Base-by-base conservation (phyloP, 2,888 invertebrate species). In the Drosophila borborema region DNA sequence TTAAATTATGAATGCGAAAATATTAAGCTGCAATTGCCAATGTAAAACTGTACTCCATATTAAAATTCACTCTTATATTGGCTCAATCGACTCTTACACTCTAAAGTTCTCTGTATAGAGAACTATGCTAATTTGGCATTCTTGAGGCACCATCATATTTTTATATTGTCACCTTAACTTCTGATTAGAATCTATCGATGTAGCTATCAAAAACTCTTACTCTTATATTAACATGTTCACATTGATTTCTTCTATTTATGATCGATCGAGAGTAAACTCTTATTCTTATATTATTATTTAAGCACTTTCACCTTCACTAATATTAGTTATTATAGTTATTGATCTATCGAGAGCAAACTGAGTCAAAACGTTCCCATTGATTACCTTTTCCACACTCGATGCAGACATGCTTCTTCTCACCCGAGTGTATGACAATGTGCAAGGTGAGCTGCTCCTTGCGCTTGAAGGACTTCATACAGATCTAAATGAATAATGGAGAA, bases 341-440 rank as follows among this genome's bases (percentile, higher is more conserved):
- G 23, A 23, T 23, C 10, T 36, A 10, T 36, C 36, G 2, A 10
- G 0, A 12, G 9, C 10, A 36, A 36, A 3, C 10, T 36, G n/a
- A n/a, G n/a, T n/a, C n/a, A n/a, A 38, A 38, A 3, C 10, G 4
- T 41, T n/a, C n/a, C 1, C 41, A 16, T n/a, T 8, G 7, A 16
- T 55, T 55, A 95, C 96, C 97, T 94, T 97, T 97, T 74, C 97
- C 97, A 91, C 98, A 98, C 92, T 97, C 97, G 68, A 96, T 96
- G 93, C 98, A 98, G 14, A 97, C 95, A 84, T 97, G 97, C 77
- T 97, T 94, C 93, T 97, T 97, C 93, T 97, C 97, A 3, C 97
- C 97, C 14, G 97, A 97, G 93, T 98, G 97, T 90, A 97, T 97
- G 79, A 97, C 97, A 93, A 97, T 97, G 94, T 98, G 97, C 82